Conservation (phyloP, 2,113 vertebrate genomes). For the Protobothrops mucrosquamatus region DNA sequence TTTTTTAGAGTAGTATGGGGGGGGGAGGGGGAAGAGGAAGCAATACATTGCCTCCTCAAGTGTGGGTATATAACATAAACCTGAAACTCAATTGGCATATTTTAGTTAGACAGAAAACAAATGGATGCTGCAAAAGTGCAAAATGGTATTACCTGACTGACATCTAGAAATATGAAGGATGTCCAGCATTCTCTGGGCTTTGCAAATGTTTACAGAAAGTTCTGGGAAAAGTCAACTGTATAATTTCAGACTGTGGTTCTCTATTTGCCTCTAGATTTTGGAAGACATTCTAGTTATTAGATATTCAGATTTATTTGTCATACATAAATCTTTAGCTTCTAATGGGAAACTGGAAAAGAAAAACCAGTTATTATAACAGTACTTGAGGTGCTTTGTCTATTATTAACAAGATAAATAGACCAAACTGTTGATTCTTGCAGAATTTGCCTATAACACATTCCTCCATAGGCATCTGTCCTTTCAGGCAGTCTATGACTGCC, state of each 20-base stretch:
- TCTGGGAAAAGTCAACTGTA: background rate
- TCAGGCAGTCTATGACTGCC: background rate
- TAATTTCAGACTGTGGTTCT: background rate
- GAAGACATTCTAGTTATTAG: background rate
- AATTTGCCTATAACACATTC: background rate
- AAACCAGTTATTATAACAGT: background rate
- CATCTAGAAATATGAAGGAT: background rate
- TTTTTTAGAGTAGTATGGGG: background rate
- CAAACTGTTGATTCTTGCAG: background rate
- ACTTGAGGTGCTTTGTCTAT: background rate
- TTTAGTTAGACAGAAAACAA: background rate
- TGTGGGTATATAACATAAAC: background rate
- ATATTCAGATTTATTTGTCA: background rate
- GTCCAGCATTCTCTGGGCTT: background rate
- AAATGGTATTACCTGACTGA: background rate
- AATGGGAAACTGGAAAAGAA: background rate
- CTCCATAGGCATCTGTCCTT: background rate
- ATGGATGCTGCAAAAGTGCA: background rate
- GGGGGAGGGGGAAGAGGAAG: background rate
- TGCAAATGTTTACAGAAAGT: background rate
- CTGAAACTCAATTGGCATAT: background rate
- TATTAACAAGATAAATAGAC: background rate
- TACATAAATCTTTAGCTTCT: background rate
- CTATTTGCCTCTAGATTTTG: background rate
- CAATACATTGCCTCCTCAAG: background rate